phyloP scores from a whole-genome alignment of 2,797 vertebrate species.

The Meriones psammophilus region DNA sequence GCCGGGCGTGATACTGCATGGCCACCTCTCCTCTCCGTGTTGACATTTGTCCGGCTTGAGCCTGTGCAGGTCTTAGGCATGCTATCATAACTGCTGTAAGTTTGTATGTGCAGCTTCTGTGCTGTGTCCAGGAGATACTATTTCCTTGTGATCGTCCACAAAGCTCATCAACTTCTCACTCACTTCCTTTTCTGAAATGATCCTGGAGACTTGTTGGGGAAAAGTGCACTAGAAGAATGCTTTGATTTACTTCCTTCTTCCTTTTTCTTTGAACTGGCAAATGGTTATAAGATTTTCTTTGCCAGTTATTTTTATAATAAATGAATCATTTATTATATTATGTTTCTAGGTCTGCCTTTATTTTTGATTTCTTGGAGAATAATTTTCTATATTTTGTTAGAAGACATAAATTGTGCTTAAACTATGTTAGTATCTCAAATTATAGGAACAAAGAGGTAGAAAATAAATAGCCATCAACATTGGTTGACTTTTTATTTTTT shows the following conservation, averaged over 20 bases:
- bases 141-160: background rate
- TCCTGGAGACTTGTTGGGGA: background rate
- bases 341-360: too few relatives aligned
- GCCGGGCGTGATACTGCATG: background rate
- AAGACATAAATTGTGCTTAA: conserved; percentile 8
- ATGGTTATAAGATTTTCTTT: conserved; percentile 7
- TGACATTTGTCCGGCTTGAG: background rate
- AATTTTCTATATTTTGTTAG: conserved; percentile 1
- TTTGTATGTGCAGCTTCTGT: background rate
- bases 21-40: background rate
- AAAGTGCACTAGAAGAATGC: background rate
- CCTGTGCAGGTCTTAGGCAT: background rate
- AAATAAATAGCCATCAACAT: background rate
- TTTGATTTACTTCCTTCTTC: background rate
- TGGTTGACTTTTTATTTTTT: background rate
- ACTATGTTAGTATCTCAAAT: background rate
- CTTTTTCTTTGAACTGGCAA: background rate
- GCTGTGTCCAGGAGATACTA: background rate
- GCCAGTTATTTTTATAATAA: conserved; percentile 48
- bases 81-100: background rate
- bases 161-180: background rate
- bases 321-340: background rate
- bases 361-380: background rate
- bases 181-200: background rate
- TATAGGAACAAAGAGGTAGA: background rate